Evolutionary conservation across 1,140 invertebrate species (phyloP).

Genomic region (Lordiphosa clarofinis): DNA sequence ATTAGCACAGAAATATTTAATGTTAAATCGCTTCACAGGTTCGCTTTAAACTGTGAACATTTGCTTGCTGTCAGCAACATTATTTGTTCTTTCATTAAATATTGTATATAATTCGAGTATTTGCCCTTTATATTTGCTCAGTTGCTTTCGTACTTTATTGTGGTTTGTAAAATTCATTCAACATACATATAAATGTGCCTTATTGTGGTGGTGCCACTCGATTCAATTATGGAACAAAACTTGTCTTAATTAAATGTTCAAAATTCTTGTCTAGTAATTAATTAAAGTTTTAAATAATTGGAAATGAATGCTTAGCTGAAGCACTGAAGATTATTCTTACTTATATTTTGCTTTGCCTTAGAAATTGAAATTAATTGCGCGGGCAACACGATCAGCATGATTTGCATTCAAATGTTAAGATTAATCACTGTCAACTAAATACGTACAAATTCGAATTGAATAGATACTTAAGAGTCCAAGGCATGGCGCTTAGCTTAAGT

Average conservation of each 20-base stretch:
- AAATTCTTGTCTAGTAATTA: slow-evolving; percentile 7
- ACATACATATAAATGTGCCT: no score
- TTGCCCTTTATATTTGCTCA: neutral
- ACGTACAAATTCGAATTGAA: slow-evolving; percentile 48
- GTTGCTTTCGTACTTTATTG: slow-evolving; percentile 21
- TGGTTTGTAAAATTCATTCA: no score
- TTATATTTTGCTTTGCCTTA: no score
- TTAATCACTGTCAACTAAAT: slow-evolving; percentile 73
- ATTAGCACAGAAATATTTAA: no score
- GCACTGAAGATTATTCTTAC: no score
- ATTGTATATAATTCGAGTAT: neutral
- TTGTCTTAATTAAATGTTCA: slow-evolving; percentile 3
- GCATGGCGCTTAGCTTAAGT: slow-evolving; percentile 48
- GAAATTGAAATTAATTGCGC: slow-evolving; percentile 38
- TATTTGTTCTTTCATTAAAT: neutral
- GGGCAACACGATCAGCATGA: slow-evolving; percentile 27
- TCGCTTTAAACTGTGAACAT: no score
- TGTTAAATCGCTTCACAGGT: no score
- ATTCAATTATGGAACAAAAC: no score
- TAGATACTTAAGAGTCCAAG: slow-evolving; percentile 63
- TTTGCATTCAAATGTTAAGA: slow-evolving; percentile 63
- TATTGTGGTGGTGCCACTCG: no score
- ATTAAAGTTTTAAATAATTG: slow-evolving; percentile 7
- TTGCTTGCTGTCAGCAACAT: no score
- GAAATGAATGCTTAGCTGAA: no score